Base-by-base conservation (phyloP, 2,888 invertebrate species). In the Chirona hameri region DNA sequence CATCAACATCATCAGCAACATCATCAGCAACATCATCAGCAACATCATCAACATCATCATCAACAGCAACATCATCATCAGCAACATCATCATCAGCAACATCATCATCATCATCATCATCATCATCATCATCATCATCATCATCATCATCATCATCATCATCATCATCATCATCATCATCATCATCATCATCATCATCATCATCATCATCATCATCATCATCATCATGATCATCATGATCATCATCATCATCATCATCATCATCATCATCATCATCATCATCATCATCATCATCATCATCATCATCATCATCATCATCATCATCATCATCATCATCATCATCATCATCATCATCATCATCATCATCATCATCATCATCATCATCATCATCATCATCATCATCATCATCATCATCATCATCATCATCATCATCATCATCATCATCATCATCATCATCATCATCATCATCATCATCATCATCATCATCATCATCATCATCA, bases 91-190 rank as follows among this genome's bases (percentile, higher is more conserved):
- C n/a, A n/a, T n/a, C n/a, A n/a, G n/a, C n/a, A n/a, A n/a, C n/a
- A n/a, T n/a, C n/a, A n/a, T n/a, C n/a, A n/a, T n/a, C n/a, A 65
- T 65, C 65, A 65, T 65, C 65, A 65, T 65, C 65, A 65, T 65
- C 65, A 65, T 65, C 65, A 65, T 65, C 65, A 65, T 65, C 65
- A 65, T 65, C 65, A 65, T 65, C 65, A 65, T 65, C 65, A 65
- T 65, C 65, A 65, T 65, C 65, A 65, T 65, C 65, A 65, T 65
- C 65, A 65, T 65, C 65, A 65, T 65, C 65, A 65, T 65, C 65
- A 65, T 65, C 65, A 65, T 65, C 65, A 65, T 65, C 65, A 65
- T 65, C 65, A 65, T n/a, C 65, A 65, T n/a, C 65, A 65, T n/a
- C 65, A 65, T n/a, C 65, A 65, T n/a, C 65, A 65, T n/a, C 65